phyloP scores from a whole-genome alignment of 2,888 invertebrate species.

The Scrobipalpa atriplicella region DNA sequence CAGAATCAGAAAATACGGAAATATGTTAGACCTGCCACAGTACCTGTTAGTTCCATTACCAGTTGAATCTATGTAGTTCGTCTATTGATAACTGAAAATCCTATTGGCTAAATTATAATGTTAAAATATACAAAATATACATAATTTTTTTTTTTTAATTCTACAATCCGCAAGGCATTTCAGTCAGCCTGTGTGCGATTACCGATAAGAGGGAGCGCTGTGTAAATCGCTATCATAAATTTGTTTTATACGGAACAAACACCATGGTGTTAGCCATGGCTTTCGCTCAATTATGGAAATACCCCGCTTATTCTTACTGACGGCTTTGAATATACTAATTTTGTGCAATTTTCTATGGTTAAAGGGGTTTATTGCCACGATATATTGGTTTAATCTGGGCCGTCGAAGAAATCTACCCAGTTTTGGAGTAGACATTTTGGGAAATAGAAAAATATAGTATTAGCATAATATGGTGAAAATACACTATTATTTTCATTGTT shows the following conservation, averaged over 20 bases:
- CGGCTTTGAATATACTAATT: slow-evolving; percentile 15
- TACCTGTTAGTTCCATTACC: too few species aligned
- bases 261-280: slow-evolving; percentile 46
- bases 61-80: too few species aligned
- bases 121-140: too few species aligned
- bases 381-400: neutral
- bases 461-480: too few species aligned
- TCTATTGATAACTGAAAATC: too few species aligned
- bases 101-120: too few species aligned
- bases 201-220: slow-evolving; percentile 41
- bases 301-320: slow-evolving; percentile 32
- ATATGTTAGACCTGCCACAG: too few species aligned
- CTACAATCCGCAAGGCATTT: too few species aligned
- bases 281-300: slow-evolving; percentile 49
- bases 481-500: too few species aligned
- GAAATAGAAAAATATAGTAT: too few species aligned
- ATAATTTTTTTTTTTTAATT: too few species aligned
- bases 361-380: neutral
- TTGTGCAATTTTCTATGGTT: slow-evolving; percentile 20
- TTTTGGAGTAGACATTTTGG: neutral
- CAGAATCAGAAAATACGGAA: too few species aligned
- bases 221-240: slow-evolving; percentile 52
- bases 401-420: neutral
- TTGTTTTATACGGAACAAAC: slow-evolving; percentile 45
- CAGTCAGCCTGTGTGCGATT: slow-evolving; percentile 18